Percentiles rank a stretch among this genome's conserved stretches.
These are phyloP conservation scores for Daboia siamensis DNA, from an alignment of 2,113 vertebrate species.

Conservation along the genomic window DNA sequence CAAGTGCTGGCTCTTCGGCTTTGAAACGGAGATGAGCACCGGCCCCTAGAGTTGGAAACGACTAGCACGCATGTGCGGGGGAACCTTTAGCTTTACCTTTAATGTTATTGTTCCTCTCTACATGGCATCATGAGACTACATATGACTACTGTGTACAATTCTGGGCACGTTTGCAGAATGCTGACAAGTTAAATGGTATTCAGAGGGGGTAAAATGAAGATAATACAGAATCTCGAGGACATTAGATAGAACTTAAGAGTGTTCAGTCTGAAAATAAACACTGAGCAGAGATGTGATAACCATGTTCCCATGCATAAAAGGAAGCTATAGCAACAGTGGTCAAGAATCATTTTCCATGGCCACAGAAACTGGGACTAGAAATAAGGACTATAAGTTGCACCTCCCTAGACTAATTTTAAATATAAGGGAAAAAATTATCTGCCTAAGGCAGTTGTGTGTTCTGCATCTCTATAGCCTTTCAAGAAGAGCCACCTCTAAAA, in stretches of 20 bases:
- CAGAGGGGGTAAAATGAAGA: background rate
- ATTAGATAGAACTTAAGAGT: background rate
- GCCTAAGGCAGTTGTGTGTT: background rate
- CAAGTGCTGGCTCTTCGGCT: too few species aligned
- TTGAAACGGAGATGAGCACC: too few species aligned
- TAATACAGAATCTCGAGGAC: background rate
- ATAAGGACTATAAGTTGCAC: background rate
- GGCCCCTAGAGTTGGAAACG: too few species aligned
- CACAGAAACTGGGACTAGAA: background rate
- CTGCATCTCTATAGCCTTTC: background rate
- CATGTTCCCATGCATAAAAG: background rate
- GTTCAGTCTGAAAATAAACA: background rate
- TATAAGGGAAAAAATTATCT: background rate
- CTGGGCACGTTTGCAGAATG: background rate
- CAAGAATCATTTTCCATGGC: background rate
- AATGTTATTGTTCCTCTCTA: background rate
- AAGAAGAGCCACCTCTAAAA: background rate
- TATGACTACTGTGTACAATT: background rate
- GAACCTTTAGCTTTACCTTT: background rate
- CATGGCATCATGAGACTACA: background rate
- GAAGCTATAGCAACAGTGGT: background rate
- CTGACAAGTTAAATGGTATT: background rate
- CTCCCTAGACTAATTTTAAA: background rate
- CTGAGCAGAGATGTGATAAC: background rate
- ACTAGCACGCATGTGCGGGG: too few species aligned